phyloP scores from a whole-genome alignment of 2,113 vertebrate species.

The Thermophis baileyi region DNA sequence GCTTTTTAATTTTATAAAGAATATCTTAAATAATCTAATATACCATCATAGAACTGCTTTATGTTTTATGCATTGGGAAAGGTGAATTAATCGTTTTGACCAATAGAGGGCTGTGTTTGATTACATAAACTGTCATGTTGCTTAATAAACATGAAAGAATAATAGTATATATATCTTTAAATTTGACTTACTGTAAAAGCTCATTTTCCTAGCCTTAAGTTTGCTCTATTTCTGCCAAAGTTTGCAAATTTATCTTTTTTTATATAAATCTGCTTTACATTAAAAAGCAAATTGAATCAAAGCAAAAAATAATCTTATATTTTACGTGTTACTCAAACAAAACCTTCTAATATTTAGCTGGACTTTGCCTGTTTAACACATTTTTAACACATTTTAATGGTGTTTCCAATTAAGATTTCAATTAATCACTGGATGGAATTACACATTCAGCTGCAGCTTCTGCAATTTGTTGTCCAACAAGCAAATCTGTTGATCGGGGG shows the following conservation, averaged over 20 bases:
- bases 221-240: background rate
- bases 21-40: background rate
- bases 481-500: background rate
- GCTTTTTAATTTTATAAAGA: background rate
- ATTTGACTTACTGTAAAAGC: background rate
- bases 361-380: constrained; percentile 5
- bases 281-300: background rate
- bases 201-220: background rate
- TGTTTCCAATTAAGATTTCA: constrained; percentile 18
- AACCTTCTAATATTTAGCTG: background rate
- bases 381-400: constrained; percentile 13
- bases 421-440: constrained; percentile 21
- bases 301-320: background rate
- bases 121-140: background rate
- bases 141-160: background rate
- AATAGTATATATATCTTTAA: background rate
- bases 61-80: background rate
- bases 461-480: background rate
- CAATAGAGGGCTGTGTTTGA: constrained; percentile 53
- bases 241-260: background rate
- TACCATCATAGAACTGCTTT: background rate
- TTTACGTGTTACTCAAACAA: background rate
- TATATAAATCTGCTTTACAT: background rate
- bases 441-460: constrained; percentile 26
- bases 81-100: background rate